Conservation (phyloP, 2,113 vertebrate species). For the Platanista minor region DNA sequence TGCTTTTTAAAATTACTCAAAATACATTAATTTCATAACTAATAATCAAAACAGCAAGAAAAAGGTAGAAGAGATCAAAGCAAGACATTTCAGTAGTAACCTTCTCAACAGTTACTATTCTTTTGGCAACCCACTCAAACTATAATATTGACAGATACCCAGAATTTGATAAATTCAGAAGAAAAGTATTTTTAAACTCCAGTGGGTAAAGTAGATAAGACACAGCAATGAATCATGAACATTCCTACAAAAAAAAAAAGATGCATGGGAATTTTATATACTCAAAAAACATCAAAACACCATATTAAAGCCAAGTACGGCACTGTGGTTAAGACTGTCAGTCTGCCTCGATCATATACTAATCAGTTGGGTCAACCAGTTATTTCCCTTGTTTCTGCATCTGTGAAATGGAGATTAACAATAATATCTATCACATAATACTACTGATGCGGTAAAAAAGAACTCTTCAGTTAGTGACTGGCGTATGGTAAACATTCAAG, state of each 20-base stretch:
- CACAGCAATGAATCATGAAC: neutral
- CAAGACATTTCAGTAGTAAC: neutral
- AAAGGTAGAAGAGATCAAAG: neutral
- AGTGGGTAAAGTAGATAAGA: neutral
- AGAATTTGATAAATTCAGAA: constrained; percentile 6
- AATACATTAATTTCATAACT: neutral
- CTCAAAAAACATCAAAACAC: neutral
- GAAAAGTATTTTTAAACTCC: neutral
- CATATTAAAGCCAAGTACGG: neutral
- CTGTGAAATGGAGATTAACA: neutral
- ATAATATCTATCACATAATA: neutral
- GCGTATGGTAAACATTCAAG: neutral
- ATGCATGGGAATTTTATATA: neutral
- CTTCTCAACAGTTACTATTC: neutral
- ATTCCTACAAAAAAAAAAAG: neutral
- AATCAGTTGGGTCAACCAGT: neutral
- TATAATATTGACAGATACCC: neutral
- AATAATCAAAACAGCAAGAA: neutral
- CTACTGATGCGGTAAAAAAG: neutral
- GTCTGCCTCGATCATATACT: neutral
- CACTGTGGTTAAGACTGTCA: neutral
- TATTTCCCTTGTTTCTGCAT: neutral
- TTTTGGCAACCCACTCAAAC: neutral
- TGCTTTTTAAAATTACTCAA: neutral
- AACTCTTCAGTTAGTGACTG: neutral